Evolutionary conservation across 2,888 invertebrate species (phyloP).

Genomic region (Dione juno): DNA sequence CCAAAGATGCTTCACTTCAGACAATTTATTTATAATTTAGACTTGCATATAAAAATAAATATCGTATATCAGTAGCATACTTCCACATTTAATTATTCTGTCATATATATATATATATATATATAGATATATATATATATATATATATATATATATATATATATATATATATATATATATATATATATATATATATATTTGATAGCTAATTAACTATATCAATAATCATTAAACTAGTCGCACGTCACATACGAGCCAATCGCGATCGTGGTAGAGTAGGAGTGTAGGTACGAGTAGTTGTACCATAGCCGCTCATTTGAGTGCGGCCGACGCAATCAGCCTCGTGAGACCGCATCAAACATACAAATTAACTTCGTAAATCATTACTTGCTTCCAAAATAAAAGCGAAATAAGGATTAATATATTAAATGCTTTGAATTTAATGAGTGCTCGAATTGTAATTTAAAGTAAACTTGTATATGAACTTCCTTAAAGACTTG

Average conservation of each 20-base stretch:
- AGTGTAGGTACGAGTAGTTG: not conserved
- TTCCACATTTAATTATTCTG: too few species aligned
- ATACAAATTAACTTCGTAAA: constrained; percentile 33
- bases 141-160: too few species aligned
- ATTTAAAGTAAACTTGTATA: not conserved
- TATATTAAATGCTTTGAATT: not conserved
- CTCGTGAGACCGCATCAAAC: constrained; percentile 31
- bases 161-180: too few species aligned
- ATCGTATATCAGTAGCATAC: too few species aligned
- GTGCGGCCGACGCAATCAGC: constrained; percentile 39
- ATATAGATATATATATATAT: too few species aligned
- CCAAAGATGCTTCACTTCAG: too few species aligned
- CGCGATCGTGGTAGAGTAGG: not conserved
- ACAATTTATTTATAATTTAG: too few species aligned
- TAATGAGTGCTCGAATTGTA: not conserved
- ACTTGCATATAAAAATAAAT: too few species aligned
- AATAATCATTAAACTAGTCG: not conserved
- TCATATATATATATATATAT: too few species aligned
- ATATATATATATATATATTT: too few species aligned
- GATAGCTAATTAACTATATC: not conserved
- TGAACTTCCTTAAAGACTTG: too few species aligned
- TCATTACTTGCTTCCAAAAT: constrained; percentile 16
- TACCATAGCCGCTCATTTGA: constrained; percentile 18
- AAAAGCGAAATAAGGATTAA: not conserved
- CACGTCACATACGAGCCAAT: not conserved